A percentile compares a stretch with the other conserved stretches of the same genome.
phyloP scores from a whole-genome alignment of 2,888 invertebrate genomes.

The Ernsta delagoae region DNA sequence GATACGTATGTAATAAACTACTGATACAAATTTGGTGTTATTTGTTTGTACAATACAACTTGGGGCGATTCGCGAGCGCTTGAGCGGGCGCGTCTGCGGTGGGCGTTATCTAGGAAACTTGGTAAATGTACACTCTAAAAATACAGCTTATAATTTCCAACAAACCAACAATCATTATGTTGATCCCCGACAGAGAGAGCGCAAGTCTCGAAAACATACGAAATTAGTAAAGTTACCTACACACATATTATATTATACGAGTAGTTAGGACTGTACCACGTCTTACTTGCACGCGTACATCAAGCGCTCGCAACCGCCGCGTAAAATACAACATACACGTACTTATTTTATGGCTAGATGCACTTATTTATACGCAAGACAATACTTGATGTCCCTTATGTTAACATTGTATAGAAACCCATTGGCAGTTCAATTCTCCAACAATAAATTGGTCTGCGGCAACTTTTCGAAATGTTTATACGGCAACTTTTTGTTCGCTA shows the following conservation, averaged over 20 bases:
- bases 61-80: background rate
- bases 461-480: conserved; percentile 1
- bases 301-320: conserved; percentile 1
- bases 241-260: background rate
- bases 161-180: background rate
- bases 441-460: background rate
- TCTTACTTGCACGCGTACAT: background rate
- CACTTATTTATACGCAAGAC: background rate
- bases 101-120: background rate
- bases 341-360: background rate
- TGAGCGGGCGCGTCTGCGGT: background rate
- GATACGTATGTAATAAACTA: conserved; percentile 1
- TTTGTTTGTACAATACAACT: conserved; percentile 1
- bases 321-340: background rate
- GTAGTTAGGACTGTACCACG: background rate
- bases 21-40: conserved; percentile 6
- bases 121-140: conserved; percentile 7
- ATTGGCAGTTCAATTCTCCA: conserved; percentile 1
- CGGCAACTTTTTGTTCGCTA: background rate
- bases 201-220: background rate
- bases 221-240: background rate
- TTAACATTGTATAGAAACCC: background rate
- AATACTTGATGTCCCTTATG: background rate
- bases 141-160: conserved; percentile 1
- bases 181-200: conserved; percentile 1